phyloP scores from a whole-genome alignment of 2,888 invertebrate genomes.

The Loripinus fragilis region DNA sequence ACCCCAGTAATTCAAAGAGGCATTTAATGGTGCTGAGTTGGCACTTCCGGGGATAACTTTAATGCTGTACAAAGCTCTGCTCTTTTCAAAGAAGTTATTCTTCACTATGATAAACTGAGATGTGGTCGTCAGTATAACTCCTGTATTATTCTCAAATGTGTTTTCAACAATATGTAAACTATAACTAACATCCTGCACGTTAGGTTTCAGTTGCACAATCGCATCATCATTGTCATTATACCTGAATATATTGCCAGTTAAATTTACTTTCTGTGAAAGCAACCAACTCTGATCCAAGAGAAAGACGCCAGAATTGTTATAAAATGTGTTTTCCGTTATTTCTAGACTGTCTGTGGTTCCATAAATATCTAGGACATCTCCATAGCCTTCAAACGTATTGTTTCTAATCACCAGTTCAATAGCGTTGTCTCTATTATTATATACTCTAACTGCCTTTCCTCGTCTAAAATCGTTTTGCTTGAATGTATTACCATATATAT shows the following conservation, averaged over 20 bases:
- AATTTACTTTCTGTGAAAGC: not conserved
- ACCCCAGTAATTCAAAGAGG: conserved; percentile 59
- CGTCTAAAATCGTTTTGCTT: not conserved
- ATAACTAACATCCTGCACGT: not conserved
- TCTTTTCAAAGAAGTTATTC: conserved; percentile 49
- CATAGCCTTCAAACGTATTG: conserved; percentile 17
- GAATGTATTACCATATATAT: not conserved
- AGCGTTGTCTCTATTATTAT: too few species aligned
- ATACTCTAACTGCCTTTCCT: too few species aligned
- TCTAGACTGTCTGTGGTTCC: not conserved
- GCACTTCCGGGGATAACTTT: conserved; percentile 18
- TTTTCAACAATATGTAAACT: not conserved
- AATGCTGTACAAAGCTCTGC: conserved; percentile 35
- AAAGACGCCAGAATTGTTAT: not conserved
- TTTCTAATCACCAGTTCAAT: too few species aligned
- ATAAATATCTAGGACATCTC: not conserved
- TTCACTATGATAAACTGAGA: conserved; percentile 27
- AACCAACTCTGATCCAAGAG: not conserved
- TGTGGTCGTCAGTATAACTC: conserved; percentile 21
- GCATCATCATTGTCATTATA: conserved; percentile 4
- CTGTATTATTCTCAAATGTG: conserved; percentile 34
- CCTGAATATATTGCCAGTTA: not conserved
- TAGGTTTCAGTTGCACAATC: not conserved
- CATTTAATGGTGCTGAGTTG: conserved; percentile 26
- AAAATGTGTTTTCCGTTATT: not conserved